Evolutionary conservation across 2,888 invertebrate species (phyloP).

Genomic region (Plagiodera versicolora): DNA sequence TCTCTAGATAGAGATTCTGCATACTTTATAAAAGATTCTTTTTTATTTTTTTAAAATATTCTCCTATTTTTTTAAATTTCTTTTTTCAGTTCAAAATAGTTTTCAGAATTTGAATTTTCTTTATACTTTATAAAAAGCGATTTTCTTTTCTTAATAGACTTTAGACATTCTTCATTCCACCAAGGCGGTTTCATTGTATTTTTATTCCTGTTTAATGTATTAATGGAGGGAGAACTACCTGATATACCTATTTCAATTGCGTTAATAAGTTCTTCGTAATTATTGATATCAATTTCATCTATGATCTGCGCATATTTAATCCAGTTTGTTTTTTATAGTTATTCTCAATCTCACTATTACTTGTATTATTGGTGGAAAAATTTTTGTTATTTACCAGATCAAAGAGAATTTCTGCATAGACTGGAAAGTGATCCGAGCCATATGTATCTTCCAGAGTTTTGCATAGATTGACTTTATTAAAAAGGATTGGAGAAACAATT

Average conservation of each 20-base stretch:
- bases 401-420: background rate
- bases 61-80: background rate
- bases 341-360: background rate
- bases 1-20: background rate
- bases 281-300: background rate
- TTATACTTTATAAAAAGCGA: background rate
- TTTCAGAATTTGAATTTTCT: background rate
- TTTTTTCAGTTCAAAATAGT: background rate
- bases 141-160: background rate
- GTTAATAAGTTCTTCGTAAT: background rate
- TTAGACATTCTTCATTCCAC: constrained; percentile 4
- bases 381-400: background rate
- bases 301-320: background rate
- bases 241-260: background rate
- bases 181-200: background rate
- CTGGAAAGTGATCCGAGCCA: constrained; percentile 1
- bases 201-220: background rate
- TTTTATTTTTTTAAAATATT: background rate
- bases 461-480: background rate
- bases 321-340: background rate
- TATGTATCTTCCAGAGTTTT: background rate
- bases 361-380: background rate
- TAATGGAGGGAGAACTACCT: background rate
- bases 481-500: background rate
- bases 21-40: background rate